A percentile compares a stretch with the other conserved stretches of the same genome.
These are phyloP conservation scores for Rhabdornis inornatus DNA, from an alignment of 2,113 vertebrate species.

Conservation along the genomic window DNA sequence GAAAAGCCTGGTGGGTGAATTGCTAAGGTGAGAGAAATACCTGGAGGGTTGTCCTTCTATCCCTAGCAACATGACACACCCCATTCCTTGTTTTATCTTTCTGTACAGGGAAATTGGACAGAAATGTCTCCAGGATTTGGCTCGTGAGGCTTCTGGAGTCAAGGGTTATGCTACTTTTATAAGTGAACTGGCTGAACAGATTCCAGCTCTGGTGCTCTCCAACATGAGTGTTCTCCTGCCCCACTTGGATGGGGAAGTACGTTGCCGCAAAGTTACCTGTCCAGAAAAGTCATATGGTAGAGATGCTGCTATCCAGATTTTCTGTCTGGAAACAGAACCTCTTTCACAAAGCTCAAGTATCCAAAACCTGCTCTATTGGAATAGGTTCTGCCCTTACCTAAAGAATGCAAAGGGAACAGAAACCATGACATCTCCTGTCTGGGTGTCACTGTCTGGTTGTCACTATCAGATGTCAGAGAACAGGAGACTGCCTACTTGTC, in stretches of 20 bases:
- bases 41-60: neutral
- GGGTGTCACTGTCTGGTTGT: neutral
- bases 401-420: neutral
- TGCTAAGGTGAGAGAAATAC: conserved; percentile 81
- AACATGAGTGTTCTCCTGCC: conserved; percentile 88
- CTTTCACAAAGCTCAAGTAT: neutral
- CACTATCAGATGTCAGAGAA: neutral
- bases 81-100: neutral
- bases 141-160: conserved; percentile 80
- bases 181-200: conserved; percentile 80
- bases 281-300: neutral
- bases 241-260: conserved; percentile 91
- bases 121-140: conserved; percentile 85
- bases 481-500: neutral
- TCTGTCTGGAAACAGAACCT: neutral
- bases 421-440: neutral
- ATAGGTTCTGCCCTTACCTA: neutral
- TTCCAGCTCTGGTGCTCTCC: conserved; percentile 84
- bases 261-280: neutral
- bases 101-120: conserved; percentile 88
- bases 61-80: neutral
- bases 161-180: conserved; percentile 87
- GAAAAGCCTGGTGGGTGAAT: conserved; percentile 89
- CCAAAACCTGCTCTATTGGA: neutral
- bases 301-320: neutral